phyloP scores from a whole-genome alignment of 2,113 vertebrate genomes.

The Vulpes ferrilata region DNA sequence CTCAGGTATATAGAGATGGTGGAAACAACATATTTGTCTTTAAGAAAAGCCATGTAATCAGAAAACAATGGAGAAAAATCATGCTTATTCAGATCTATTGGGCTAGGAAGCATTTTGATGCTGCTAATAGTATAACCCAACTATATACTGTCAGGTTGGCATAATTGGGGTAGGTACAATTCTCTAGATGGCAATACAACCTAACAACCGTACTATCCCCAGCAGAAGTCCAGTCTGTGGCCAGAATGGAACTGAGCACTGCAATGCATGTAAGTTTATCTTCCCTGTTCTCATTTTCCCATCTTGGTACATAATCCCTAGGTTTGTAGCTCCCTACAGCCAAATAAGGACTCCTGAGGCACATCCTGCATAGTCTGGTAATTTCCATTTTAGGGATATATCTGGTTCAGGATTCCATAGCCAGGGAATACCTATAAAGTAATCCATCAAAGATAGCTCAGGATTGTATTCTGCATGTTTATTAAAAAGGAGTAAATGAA shows the following conservation, averaged over 20 bases:
- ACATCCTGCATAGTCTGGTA: not conserved
- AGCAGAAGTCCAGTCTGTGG: not conserved
- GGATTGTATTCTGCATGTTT: slow-evolving; percentile 46
- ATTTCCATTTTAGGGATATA: not conserved
- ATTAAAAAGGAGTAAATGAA: slow-evolving; percentile 52
- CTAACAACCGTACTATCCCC: not conserved
- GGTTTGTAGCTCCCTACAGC: not conserved
- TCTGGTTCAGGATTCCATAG: slow-evolving; percentile 33
- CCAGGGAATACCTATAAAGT: not conserved
- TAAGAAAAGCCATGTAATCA: not conserved
- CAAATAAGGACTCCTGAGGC: not conserved
- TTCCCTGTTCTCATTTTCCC: not conserved
- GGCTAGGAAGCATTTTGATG: not conserved
- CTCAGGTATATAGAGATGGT: not conserved
- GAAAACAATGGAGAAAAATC: not conserved
- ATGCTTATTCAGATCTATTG: not conserved
- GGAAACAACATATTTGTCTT: not conserved
- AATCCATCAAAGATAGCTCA: slow-evolving; percentile 16
- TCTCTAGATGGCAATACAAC: not conserved
- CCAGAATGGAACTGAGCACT: not conserved
- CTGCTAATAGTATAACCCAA: not conserved
- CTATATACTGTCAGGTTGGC: not conserved
- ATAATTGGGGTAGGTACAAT: not conserved
- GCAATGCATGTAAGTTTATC: not conserved
- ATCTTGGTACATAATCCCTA: not conserved